Percentiles rank a stretch among this genome's conserved stretches.
phyloP scores from a whole-genome alignment of 2,113 vertebrate species.

The Oryctolagus cuniculus region DNA sequence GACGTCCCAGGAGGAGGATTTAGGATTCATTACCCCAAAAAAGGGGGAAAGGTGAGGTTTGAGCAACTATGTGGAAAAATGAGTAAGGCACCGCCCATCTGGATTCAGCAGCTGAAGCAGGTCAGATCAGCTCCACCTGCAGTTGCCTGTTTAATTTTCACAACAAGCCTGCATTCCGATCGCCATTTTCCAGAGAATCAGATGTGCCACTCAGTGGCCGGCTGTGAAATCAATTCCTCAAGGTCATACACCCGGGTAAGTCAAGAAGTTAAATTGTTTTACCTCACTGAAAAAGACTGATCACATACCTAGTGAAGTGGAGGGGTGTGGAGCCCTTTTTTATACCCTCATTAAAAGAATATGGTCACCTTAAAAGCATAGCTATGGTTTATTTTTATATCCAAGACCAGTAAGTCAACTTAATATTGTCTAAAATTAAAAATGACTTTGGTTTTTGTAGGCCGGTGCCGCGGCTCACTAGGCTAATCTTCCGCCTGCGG shows the following conservation, averaged over 20 bases:
- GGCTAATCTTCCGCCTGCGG: too few species aligned
- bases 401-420: background rate
- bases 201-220: background rate
- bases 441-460: background rate
- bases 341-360: conserved; percentile 14
- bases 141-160: background rate
- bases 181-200: background rate
- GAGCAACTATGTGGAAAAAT: background rate
- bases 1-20: background rate
- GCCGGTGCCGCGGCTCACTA: too few species aligned
- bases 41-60: background rate
- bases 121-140: background rate
- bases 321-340: background rate
- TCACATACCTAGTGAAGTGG: background rate
- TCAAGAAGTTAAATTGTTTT: background rate
- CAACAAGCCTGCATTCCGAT: background rate
- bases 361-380: background rate
- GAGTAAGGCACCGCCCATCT: background rate
- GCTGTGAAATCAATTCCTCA: background rate
- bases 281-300: conserved; percentile 2
- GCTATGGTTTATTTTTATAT: conserved; percentile 25
- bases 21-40: background rate
- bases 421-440: background rate
- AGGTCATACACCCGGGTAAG: background rate
- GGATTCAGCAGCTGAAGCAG: background rate